Evolutionary conservation across 2,888 invertebrate species (phyloP), one percentile per base, ranked within the genome.

Genomic region (Drosophila pseudotalamancana): DNA sequence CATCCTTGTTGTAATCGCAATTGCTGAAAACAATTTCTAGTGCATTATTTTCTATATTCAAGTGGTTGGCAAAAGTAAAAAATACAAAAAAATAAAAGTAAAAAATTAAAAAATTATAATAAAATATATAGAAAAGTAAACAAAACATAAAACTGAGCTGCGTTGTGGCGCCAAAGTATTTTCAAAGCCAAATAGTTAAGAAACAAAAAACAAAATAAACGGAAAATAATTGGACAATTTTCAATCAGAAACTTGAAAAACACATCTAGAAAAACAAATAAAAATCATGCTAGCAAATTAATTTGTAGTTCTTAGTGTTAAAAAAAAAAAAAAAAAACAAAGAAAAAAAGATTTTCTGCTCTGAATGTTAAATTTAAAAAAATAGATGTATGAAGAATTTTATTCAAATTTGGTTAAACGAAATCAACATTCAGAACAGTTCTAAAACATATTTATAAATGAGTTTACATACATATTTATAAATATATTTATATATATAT

Each of bases 131-230:
- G 6, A 51, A 31, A 25, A 16, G 8, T 3, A 8, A 39, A 6
- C 0, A 12, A 8, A 1, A 67, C 35, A 31, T n/a, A 25, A 59
- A 78, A 82, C 63, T 77, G 51, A 54, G 83, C 86, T 87, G 70
- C 75, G 48, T 67, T 71, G 75, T 72, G 67, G 72, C 74, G 78
- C 80, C 78, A 77, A 86, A 88, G 77, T 84, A 86, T 73, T 83
- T 82, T 83, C 75, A 85, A 88, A 88, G 89, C 88, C 88, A 88
- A 88, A 88, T 88, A 88, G 89, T 88, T 88, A 86, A 88, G 88
- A 74, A 80, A 64, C 75, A 39, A 61, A 12, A 25, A 23, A 25
- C 14, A 23, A 27, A 31, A 14, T 39, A 60, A 34, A 53, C 16
- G 27, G 14, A 46, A 55, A 57, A 53, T 46, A 34, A 43, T 50